These are phyloP conservation scores for Edolisoma coerulescens DNA, from an alignment of 2,113 vertebrate species.

Conservation along the genomic window DNA sequence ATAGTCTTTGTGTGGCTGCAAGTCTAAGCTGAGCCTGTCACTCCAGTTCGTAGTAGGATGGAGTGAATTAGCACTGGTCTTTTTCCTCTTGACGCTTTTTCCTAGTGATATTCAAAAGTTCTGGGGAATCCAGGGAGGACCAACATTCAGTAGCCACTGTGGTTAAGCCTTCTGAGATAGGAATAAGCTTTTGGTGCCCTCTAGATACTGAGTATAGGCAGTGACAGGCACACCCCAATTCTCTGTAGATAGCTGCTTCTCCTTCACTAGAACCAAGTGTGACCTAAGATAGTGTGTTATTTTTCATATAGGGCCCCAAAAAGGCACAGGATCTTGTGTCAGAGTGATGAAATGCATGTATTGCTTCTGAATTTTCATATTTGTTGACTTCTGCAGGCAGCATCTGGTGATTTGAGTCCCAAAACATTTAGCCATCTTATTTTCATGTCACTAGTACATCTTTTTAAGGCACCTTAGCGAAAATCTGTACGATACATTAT, in stretches of 20 bases:
- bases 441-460: not conserved
- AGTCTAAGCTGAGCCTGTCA: not conserved
- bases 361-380: not conserved
- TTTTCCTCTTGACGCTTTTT: not conserved
- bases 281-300: not conserved
- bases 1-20: not conserved
- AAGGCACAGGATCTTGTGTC: not conserved
- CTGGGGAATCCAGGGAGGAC: not conserved
- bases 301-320: not conserved
- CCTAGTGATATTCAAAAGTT: not conserved
- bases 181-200: not conserved
- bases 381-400: not conserved
- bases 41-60: not conserved
- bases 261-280: not conserved
- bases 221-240: not conserved
- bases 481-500: slow-evolving; percentile 10
- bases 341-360: not conserved
- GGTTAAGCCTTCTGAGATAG: not conserved
- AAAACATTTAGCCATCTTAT: not conserved
- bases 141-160: rapidly evolving
- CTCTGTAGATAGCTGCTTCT: not conserved
- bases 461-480: not conserved
- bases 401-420: not conserved
- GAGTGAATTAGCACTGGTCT: not conserved
- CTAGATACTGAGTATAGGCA: no score